Base-by-base conservation (phyloP, 2,888 invertebrate species). In the Cephus sareptanus region DNA sequence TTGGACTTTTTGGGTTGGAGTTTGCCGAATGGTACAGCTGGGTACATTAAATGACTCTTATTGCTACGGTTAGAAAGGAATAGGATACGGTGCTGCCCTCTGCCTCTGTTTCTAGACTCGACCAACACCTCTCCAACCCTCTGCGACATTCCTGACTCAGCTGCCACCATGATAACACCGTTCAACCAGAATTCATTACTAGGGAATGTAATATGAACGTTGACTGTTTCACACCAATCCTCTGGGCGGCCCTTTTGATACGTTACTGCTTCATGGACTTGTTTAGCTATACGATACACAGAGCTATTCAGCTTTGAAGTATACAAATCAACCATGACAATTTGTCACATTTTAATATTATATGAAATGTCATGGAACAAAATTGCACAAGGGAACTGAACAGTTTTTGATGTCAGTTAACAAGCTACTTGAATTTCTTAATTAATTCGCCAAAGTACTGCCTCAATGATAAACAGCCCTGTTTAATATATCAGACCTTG, bases 131-230 rank as follows among this genome's bases (percentile, higher is more conserved):
- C 13, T 9, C 15, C 33, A 6, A 31, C 71, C 33, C 30, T 71
- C 30, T 71, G 33, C 71, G 71, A 31, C 71, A 33, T 31, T 71
- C 71, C 71, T 71, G 33, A 71, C 71, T 33, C 33, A 30, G 71
- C 30, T n/a, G 33, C 33, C 33, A 13, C 9, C 71, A 9, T 75
- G 73, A 74, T 70, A 79, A 74, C 78, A 69, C 79, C 77, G 73
- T 79, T 81, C 79, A 76, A 74, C 76, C 78, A 78, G 79, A 81
- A 81, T 79, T 81, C 81, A 81, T 81, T 81, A 81, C 80, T 75
- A 74, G 69, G 81, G 80, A 80, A 81, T 80, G 81, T 80, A 79
- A 81, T 80, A 80, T 78, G 81, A 79, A 81, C 73, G 79, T 77
- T 81, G 74, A 75, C 81, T 81, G 81, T 81, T 81, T 81, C 40